Base-by-base conservation (phyloP, 2,888 invertebrate genomes). In the Opisthograptis luteolata region DNA sequence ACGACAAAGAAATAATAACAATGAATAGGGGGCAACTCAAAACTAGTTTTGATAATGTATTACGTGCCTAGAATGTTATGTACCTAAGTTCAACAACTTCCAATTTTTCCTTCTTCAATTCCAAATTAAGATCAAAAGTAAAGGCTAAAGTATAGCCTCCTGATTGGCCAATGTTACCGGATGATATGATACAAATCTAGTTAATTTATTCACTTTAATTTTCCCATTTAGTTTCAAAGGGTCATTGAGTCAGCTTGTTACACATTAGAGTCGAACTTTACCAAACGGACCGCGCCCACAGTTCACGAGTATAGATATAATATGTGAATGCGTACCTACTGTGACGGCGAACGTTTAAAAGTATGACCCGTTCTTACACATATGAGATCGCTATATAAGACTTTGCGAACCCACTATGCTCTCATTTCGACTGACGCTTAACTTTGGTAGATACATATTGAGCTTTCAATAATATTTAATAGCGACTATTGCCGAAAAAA, bases 281-380 rank as follows among this genome's bases (percentile, higher is more conserved):
- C 60, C 67, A 67, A 64, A 61, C 64, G 70, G 60, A 80, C 87
- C 88, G 84, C 89, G 84, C 89, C 88, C 85, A 84, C 78, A 25
- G 34, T 32, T 52, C n/a, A n/a, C n/a, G n/a, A n/a, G 66, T 68
- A 62, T 62, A 54, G 9, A 42, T 57, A 52, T 44, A 50, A 55
- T 53, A 50, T 57, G 43, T 49, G 49, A 56, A 54, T n/a, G n/a
- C 3, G 25, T 25, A 25, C 48, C 42, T 48, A 54, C 54, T 45
- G 62, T 65, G 65, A 70, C 74, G 76, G 89, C 87, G 89, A 89
- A 87, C 79, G 90, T 85, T 76, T 87, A 89, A 88, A 90, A 87
- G 77, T 84, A 71, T 81, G 82, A 87, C 89, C 85, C 79, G 89
- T 82, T 89, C 89, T 87, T 88, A 89, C 90, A 89, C 88, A 89